phyloP scores from a whole-genome alignment of 2,113 vertebrate species.

The Acrocephalus kingi region DNA sequence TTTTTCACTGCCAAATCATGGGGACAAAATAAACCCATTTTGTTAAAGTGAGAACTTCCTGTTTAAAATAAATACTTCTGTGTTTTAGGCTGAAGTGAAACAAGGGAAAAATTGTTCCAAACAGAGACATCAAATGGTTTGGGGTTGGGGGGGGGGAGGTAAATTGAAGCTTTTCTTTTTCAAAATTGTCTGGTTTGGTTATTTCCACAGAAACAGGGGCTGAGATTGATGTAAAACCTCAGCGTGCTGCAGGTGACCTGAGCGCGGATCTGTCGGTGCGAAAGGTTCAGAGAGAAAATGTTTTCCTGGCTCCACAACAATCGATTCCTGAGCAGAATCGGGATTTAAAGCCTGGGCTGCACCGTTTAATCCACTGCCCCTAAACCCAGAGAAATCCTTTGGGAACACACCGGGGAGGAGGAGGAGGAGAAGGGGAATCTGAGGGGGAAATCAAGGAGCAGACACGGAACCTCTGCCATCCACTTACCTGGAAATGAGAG shows the following conservation, averaged over 20 bases:
- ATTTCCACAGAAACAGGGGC: not conserved
- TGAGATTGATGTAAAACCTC: not conserved
- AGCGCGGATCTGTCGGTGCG: not conserved
- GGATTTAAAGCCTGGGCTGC: not conserved
- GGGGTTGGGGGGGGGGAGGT: not conserved
- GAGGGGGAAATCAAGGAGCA: not conserved
- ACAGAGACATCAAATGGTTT: not conserved
- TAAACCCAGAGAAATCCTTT: not conserved
- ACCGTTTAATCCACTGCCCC: not conserved
- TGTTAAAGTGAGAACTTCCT: not conserved
- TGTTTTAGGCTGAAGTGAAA: not conserved
- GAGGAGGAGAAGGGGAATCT: not conserved
- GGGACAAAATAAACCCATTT: not conserved
- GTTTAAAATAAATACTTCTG: not conserved
- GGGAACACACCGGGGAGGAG: not conserved
- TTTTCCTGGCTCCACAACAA: not conserved
- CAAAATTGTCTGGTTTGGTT: slow-evolving; percentile 3
- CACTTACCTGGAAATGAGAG: slow-evolving; percentile 24
- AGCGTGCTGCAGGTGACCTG: slow-evolving; percentile 6
- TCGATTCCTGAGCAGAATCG: not conserved
- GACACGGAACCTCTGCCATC: not conserved
- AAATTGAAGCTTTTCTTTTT: slow-evolving; percentile 39
- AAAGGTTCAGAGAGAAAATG: slow-evolving; percentile 11
- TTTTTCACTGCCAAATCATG: not conserved
- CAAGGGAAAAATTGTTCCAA: not conserved